Evolutionary conservation across 2,113 vertebrate genomes (phyloP).

Genomic region (Siniperca chuatsi): DNA sequence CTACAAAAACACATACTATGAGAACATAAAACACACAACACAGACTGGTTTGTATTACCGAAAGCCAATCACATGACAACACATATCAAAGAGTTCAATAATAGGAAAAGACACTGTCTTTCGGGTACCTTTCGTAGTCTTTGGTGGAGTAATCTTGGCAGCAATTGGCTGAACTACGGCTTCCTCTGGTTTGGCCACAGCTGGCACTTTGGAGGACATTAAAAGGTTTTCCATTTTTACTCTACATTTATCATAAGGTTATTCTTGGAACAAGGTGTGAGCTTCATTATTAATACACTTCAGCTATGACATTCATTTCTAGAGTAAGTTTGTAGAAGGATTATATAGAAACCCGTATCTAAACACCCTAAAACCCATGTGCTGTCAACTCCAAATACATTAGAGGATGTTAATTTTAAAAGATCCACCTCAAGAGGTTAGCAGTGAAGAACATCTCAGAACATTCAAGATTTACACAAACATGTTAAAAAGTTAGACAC

Average conservation of each 20-base stretch:
- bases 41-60: neutral
- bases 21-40: slow-evolving; percentile 23
- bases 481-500: neutral
- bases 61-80: neutral
- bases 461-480: slow-evolving; percentile 30
- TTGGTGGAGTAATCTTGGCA: slow-evolving; percentile 6
- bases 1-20: neutral
- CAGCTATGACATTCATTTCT: neutral
- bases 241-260: neutral
- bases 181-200: slow-evolving; percentile 32
- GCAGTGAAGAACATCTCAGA: neutral
- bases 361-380: neutral
- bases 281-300: neutral
- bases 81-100: slow-evolving; percentile 28
- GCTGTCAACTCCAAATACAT: neutral
- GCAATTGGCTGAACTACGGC: slow-evolving; percentile 19
- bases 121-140: slow-evolving; percentile 41
- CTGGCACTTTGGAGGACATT: slow-evolving; percentile 46
- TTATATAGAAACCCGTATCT: neutral
- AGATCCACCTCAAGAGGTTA: slow-evolving; percentile 54
- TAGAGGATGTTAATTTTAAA: neutral
- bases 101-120: neutral
- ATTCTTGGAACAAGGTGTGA: neutral
- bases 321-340: neutral
- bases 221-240: slow-evolving; percentile 6